Evolutionary conservation across 2,113 vertebrate species (phyloP).

Genomic region (Elgaria multicarinata): DNA sequence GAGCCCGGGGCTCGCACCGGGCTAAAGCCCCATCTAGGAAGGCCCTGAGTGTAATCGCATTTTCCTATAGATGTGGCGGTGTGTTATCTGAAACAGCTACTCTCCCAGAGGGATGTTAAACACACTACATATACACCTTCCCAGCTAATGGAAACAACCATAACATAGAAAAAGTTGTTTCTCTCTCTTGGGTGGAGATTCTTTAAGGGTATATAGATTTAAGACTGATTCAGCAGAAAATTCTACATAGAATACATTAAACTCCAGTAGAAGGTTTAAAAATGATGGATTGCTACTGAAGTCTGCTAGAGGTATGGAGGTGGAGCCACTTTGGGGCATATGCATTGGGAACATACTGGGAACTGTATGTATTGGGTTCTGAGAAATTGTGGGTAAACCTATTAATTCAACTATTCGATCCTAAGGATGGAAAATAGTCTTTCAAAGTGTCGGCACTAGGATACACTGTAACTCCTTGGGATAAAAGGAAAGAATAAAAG

Average conservation of each 20-base stretch:
- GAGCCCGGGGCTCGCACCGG: too few species aligned
- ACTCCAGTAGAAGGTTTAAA: too few species aligned
- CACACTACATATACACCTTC: conserved; percentile 37
- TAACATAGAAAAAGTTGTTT: background rate
- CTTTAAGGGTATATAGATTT: background rate
- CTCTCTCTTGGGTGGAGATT: conserved; percentile 4
- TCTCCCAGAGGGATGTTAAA: conserved; percentile 23
- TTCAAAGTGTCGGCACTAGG: background rate
- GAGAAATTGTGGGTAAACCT: background rate
- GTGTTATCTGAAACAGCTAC: conserved; percentile 43
- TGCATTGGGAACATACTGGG: too few species aligned
- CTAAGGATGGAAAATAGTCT: background rate
- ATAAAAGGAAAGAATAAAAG: background rate
- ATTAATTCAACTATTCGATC: too few species aligned
- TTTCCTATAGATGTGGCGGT: conserved; percentile 46
- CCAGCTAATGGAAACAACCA: background rate
- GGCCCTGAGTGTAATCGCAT: conserved; percentile 45
- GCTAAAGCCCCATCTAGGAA: too few species aligned
- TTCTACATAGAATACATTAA: too few species aligned
- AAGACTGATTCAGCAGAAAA: background rate
- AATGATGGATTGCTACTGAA: too few species aligned
- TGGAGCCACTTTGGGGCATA: too few species aligned
- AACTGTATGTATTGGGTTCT: too few species aligned
- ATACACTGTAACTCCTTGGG: background rate
- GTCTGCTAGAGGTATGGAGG: too few species aligned